Conservation (phyloP, 2,113 vertebrate genomes). For the Calidris pugnax region DNA sequence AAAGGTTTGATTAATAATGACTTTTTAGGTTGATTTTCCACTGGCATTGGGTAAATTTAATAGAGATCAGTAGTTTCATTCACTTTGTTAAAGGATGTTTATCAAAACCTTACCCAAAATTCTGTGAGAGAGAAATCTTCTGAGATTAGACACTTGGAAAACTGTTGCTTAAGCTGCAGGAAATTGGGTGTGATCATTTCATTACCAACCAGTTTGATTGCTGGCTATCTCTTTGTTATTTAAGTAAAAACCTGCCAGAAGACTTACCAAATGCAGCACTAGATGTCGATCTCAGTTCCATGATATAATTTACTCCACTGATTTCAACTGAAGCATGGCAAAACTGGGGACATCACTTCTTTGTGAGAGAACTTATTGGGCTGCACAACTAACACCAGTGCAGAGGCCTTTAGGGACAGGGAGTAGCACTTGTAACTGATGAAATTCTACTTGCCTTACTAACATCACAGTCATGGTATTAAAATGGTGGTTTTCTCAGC, state of each 20-base stretch:
- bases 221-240: not conserved
- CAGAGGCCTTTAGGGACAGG: not conserved
- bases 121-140: constrained; percentile 7
- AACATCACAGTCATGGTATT: not conserved
- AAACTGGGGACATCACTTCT: not conserved
- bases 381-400: not conserved
- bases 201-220: not conserved
- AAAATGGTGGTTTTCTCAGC: constrained; percentile 35
- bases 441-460: constrained; percentile 43
- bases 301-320: not conserved
- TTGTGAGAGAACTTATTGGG: not conserved
- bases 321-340: not conserved
- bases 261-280: not conserved
- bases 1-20: not conserved
- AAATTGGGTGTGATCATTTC: constrained; percentile 27
- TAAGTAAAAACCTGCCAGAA: not conserved
- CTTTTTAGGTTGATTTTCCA: not conserved
- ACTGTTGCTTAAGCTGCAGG: constrained; percentile 3
- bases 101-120: constrained; percentile 7
- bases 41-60: not conserved
- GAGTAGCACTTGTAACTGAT: not conserved
- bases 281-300: not conserved
- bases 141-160: constrained; percentile 20
- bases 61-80: not conserved
- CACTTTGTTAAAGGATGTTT: constrained; percentile 5